Base-by-base conservation (phyloP, 2,113 vertebrate species). In the Verasper variegatus region DNA sequence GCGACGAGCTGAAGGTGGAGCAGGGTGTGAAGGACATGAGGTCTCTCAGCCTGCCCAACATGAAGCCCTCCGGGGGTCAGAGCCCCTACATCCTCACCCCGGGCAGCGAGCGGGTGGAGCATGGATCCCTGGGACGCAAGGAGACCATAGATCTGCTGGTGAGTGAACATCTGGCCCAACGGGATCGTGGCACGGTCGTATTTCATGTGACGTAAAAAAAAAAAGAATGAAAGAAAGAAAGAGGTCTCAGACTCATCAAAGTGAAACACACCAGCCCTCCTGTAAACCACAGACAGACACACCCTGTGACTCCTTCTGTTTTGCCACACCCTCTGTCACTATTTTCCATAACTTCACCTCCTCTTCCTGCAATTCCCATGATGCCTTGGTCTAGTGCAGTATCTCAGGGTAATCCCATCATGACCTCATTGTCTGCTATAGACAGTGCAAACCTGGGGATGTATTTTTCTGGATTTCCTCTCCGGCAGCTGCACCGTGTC, bases 1-100 rank as follows among this genome's bases (percentile, higher is more conserved):
- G 96, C 0, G 95, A 96, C 0, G 97, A 98, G 86, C 92, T 96
- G 84, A 97, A 97, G 84, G 96, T 97, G 91, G 98, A 97, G 60
- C 95, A 97, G 88, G 92, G 94, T 0, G 94, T 96, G 31, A 94
- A 95, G 78, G 97, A 98, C 7, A 70, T 95, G 82, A 93, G 95
- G 55, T 96, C 95, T 0, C 90, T 95, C 80, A 96, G 96, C 70
- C 88, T 99, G 73, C 97, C 97, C 59, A 94, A 95, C 89, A 94
- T 96, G 93, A 95, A 94, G 79, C 90, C 91, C 7, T 86, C 92
- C 0, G 85, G 75, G 1, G 62, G 82, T 1, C 73, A 89, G 78
- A 93, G 93, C 0, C 40, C 94, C 0, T 90, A 91, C 75, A 94
- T 95, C 12, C 90, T 95, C 0, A 78, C 87, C 18, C 93, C 95